phyloP scores from a whole-genome alignment of 2,797 vertebrate species.

The Thalassophryne amazonica region DNA sequence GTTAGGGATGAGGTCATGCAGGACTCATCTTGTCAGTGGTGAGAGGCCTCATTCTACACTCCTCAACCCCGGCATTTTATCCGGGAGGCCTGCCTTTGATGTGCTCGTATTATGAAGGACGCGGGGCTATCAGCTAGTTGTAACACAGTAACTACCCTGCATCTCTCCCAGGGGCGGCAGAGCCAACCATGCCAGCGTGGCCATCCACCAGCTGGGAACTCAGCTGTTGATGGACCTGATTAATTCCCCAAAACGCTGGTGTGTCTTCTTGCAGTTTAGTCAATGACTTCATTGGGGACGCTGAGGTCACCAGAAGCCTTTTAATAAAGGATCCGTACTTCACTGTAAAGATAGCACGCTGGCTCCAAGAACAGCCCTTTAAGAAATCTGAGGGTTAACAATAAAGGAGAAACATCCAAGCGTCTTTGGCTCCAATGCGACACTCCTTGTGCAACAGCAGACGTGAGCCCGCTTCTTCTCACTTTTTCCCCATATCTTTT shows the following conservation, averaged over 20 bases:
- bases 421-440: conserved; percentile 65
- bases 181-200: conserved; percentile 58
- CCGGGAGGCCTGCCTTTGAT: conserved; percentile 77
- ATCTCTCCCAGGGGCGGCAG: conserved; percentile 70
- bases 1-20: conserved; percentile 78
- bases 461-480: conserved; percentile 44
- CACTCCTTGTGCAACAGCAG: conserved; percentile 61
- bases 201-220: conserved; percentile 65
- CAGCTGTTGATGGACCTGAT: conserved; percentile 85
- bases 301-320: conserved; percentile 89
- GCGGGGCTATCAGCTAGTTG: conserved; percentile 83
- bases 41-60: conserved; percentile 69
- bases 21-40: conserved; percentile 75
- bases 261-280: conserved; percentile 86
- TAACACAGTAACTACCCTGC: conserved; percentile 82
- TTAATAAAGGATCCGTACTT: conserved; percentile 88
- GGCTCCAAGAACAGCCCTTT: conserved; percentile 55
- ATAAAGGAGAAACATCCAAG: conserved; percentile 60
- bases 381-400: conserved; percentile 52
- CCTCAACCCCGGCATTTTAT: conserved; percentile 58
- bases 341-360: conserved; percentile 80
- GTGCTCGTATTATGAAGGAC: conserved; percentile 81
- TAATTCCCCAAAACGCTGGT: conserved; percentile 89
- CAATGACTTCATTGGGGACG: conserved; percentile 91
- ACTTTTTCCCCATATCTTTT: conserved; percentile 40